Conservation (phyloP, 2,888 invertebrate species). For the Belgica antarctica region DNA sequence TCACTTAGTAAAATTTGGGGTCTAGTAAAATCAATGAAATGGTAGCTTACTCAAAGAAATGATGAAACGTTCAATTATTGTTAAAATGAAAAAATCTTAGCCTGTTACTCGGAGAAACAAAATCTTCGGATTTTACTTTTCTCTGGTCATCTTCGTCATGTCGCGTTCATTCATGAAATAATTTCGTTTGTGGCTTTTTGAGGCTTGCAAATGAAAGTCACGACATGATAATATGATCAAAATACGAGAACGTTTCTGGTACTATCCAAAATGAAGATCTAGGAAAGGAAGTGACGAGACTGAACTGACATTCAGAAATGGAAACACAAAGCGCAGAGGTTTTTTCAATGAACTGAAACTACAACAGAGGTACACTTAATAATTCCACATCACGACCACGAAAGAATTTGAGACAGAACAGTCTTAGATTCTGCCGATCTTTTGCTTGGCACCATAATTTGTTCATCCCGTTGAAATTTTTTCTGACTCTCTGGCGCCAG, state of each 20-base stretch:
- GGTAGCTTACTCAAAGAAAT: too few species aligned
- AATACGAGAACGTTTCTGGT: constrained; percentile 11
- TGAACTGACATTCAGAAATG: neutral
- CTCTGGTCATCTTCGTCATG: neutral
- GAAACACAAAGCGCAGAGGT: neutral
- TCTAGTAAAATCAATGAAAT: too few species aligned
- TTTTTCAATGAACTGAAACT: neutral
- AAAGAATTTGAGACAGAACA: constrained; percentile 9
- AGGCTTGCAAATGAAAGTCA: constrained; percentile 37
- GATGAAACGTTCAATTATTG: constrained; percentile 37
- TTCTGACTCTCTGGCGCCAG: constrained; percentile 38
- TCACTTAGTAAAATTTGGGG: too few species aligned
- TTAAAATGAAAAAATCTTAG: too few species aligned
- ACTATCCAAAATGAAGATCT: constrained; percentile 36
- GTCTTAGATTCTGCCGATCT: neutral
- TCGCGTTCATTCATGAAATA: constrained; percentile 32
- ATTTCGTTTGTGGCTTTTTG: constrained; percentile 5
- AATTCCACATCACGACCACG: neutral
- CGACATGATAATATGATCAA: constrained; percentile 26
- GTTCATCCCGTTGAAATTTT: too few species aligned
- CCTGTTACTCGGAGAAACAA: neutral
- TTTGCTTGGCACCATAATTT: neutral
- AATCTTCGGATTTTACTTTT: constrained; percentile 1
- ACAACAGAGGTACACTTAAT: too few species aligned
- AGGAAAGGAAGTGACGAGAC: constrained; percentile 39